A percentile compares a stretch with the other conserved stretches of the same genome.
These are phyloP conservation scores for Solenopsis invicta DNA, from an alignment of 1,140 invertebrate species.

Conservation along the genomic window DNA sequence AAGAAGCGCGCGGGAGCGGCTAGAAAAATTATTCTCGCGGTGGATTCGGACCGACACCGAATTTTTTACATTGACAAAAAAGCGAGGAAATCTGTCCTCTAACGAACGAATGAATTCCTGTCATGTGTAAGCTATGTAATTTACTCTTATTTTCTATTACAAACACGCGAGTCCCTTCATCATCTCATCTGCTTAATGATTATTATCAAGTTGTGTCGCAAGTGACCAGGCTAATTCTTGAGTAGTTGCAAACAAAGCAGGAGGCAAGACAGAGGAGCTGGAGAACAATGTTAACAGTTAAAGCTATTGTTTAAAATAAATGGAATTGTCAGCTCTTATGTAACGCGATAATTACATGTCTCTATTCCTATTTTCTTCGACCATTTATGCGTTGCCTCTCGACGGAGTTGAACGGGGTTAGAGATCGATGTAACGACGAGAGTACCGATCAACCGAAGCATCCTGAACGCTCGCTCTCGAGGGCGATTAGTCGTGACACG, in stretches of 20 bases:
- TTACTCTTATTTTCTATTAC: slow-evolving; percentile 12
- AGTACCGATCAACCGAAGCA: slow-evolving; percentile 12
- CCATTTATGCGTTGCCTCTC: background rate
- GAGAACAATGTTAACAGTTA: background rate
- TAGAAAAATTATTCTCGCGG: slow-evolving; percentile 27
- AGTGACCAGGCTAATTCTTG: background rate
- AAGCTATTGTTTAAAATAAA: slow-evolving; percentile 1
- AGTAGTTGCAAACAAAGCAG: background rate
- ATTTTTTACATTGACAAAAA: slow-evolving; percentile 10
- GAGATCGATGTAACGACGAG: slow-evolving; percentile 23
- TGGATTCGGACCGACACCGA: background rate
- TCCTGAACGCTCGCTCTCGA: background rate
- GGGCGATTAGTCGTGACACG: slow-evolving; percentile 50
- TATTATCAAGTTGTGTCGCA: background rate
- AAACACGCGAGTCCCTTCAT: background rate
- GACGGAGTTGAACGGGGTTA: background rate
- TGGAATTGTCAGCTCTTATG: background rate
- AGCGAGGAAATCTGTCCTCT: background rate
- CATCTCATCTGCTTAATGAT: background rate
- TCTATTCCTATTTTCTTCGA: background rate
- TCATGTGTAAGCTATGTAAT: background rate
- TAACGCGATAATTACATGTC: background rate
- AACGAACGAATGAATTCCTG: slow-evolving; percentile 8
- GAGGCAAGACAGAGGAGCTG: background rate
- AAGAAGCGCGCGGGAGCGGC: background rate